Percentiles rank a stretch among this genome's conserved stretches.
phyloP scores from a whole-genome alignment of 2,113 vertebrate species.

The Bubo scandiacus region DNA sequence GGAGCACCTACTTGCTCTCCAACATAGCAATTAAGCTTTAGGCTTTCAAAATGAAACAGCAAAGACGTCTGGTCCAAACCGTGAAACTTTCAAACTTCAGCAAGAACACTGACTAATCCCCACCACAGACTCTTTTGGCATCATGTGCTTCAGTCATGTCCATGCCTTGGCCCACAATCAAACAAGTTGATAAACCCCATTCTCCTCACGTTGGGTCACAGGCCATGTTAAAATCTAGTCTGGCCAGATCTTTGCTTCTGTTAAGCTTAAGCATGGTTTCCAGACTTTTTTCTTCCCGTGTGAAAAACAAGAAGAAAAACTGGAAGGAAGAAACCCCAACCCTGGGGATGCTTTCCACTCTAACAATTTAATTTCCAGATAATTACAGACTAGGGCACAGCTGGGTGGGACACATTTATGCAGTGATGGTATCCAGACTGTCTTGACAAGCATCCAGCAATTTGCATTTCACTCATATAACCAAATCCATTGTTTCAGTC shows the following conservation, averaged over 20 bases:
- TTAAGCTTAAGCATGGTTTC: background rate
- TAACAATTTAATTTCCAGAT: background rate
- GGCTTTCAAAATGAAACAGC: background rate
- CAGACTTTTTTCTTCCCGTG: background rate
- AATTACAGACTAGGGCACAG: background rate
- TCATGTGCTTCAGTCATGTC: background rate
- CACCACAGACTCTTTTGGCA: background rate
- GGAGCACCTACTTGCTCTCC: background rate
- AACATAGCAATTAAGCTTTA: background rate
- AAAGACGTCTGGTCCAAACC: background rate
- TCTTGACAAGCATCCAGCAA: background rate
- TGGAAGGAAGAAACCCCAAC: background rate
- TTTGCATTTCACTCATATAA: background rate
- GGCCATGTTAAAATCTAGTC: background rate
- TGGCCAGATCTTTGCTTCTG: background rate
- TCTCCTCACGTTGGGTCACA: background rate
- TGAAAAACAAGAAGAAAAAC: background rate
- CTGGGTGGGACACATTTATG: background rate
- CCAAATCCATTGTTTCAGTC: background rate
- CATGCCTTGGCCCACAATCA: background rate
- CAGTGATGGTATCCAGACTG: background rate
- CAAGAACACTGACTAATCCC: background rate
- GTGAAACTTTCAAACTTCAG: background rate
- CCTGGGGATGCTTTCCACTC: background rate
- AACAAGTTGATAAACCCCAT: background rate